These are phyloP conservation scores for Parapsyche elsis DNA, from an alignment of 1,140 invertebrate species.

Conservation along the genomic window DNA sequence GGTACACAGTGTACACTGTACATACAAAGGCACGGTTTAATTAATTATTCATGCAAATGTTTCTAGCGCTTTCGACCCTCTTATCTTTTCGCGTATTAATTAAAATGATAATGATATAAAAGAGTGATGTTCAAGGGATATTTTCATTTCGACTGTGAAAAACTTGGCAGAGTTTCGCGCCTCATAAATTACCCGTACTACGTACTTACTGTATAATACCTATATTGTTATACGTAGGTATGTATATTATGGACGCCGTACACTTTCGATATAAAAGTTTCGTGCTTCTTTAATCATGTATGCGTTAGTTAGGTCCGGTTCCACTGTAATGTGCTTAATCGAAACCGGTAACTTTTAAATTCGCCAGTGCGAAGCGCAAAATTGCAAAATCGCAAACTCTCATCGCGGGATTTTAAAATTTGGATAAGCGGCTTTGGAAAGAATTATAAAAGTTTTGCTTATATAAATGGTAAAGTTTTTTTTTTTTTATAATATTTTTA, in stretches of 20 bases:
- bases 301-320: not conserved
- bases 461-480: not conserved
- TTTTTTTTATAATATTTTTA: no score
- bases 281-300: slow-evolving; percentile 6
- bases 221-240: no score
- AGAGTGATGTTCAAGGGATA: not conserved
- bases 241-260: no score
- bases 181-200: no score
- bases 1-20: not conserved
- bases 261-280: slow-evolving; percentile 10
- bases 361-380: no score
- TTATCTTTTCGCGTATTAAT: slow-evolving; percentile 10
- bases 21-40: not conserved
- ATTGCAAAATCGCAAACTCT: not conserved
- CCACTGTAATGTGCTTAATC: no score
- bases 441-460: no score
- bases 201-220: no score
- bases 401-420: not conserved
- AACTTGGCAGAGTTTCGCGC: not conserved
- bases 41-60: slow-evolving; percentile 12
- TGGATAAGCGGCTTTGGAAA: not conserved
- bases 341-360: no score
- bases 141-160: not conserved
- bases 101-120: slow-evolving; percentile 19
- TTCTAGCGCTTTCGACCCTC: not conserved